Evolutionary conservation across 2,113 vertebrate genomes (phyloP).

Genomic region (Sander lucioperca): DNA sequence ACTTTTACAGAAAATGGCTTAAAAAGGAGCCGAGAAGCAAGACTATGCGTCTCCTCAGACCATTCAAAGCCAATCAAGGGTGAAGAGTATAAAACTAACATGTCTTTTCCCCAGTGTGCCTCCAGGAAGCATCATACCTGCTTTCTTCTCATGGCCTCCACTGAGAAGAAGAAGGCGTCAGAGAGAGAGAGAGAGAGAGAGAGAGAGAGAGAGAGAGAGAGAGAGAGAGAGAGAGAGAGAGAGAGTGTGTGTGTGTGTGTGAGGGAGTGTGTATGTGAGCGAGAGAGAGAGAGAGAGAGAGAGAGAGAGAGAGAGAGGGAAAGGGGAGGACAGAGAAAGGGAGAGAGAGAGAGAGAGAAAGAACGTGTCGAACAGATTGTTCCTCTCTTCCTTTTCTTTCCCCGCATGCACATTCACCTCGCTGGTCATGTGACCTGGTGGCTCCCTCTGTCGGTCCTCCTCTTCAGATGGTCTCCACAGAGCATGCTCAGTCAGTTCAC

Average conservation of each 20-base stretch:
- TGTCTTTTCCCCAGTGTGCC: slow-evolving; percentile 63
- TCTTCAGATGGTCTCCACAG: slow-evolving; percentile 74
- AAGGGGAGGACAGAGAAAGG: slow-evolving; percentile 37
- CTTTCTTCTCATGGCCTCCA: slow-evolving; percentile 84
- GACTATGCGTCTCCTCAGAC: slow-evolving; percentile 42
- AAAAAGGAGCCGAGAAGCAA: slow-evolving; percentile 24
- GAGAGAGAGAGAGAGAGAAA: slow-evolving; percentile 39
- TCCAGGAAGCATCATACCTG: slow-evolving; percentile 86
- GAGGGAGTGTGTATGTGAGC: too few relatives aligned
- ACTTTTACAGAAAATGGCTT: slow-evolving; percentile 25
- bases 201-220: slow-evolving; percentile 17
- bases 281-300: slow-evolving; percentile 13
- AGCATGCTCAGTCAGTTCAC: slow-evolving; percentile 81
- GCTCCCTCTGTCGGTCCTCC: slow-evolving; percentile 85
- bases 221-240: slow-evolving; percentile 14
- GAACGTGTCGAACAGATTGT: slow-evolving; percentile 80
- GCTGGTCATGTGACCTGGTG: slow-evolving; percentile 81
- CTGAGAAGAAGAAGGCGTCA: slow-evolving; percentile 77
- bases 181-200: slow-evolving; percentile 35
- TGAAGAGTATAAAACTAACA: slow-evolving; percentile 58
- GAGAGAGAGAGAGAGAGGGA: slow-evolving; percentile 18
- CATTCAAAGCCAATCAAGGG: slow-evolving; percentile 46
- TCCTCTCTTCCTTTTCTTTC: slow-evolving; percentile 80
- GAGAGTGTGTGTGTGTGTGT: slow-evolving; percentile 23
- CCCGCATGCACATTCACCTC: slow-evolving; percentile 82